Evolutionary conservation across 2,113 vertebrate genomes (phyloP), one percentile per base, ranked within the genome.

Genomic region (Gnathonemus longibarbis): DNA sequence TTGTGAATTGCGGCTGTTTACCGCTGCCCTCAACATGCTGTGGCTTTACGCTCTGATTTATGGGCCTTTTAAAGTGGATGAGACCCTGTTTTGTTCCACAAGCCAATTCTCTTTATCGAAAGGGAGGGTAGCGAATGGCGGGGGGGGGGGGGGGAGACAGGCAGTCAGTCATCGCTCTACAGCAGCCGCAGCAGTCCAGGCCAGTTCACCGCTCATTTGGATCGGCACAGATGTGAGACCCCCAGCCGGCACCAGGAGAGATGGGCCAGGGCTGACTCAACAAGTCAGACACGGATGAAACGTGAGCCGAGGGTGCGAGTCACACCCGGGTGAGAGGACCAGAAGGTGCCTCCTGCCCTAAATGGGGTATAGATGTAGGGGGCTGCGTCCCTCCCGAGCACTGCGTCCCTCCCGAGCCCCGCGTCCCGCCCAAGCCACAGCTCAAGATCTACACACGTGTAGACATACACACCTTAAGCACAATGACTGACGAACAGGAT

Each of bases 41-140:
- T 1, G 31, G 48, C n/a, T 15, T 56, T 56, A 15, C 10, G 11
- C 50, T 83, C 35, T 89, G 70, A 89, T 89, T 89, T 89, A 89
- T 48, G 48, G n/a, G 7, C 5, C 88, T 24, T 89, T 83, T 89
- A 89, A 89, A 83, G 74, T 77, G 70, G 70, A 83, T 83, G 66
- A 89, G 49, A 77, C 48, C 88, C n/a, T 21, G 77, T 49, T 56
- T 89, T 83, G 70, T 89, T 83, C 70, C 35, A 39, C 70, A 89
- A 83, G 88, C 70, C 74, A 35, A 66, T 89, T 83, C 52, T 19
- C 80, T 89, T 89, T 21, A 83, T 80, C 17, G 21, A 80, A 74
- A 52, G n/a, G 88, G 46, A 80, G 88, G 56, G 56, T 58, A 21
- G 56, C 50, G 21, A 58, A 58, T 5, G 53, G 19, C 5, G 21